Evolutionary conservation across 2,888 invertebrate genomes (phyloP), one percentile per base, ranked within the genome.

Genomic region (Patella caerulea): DNA sequence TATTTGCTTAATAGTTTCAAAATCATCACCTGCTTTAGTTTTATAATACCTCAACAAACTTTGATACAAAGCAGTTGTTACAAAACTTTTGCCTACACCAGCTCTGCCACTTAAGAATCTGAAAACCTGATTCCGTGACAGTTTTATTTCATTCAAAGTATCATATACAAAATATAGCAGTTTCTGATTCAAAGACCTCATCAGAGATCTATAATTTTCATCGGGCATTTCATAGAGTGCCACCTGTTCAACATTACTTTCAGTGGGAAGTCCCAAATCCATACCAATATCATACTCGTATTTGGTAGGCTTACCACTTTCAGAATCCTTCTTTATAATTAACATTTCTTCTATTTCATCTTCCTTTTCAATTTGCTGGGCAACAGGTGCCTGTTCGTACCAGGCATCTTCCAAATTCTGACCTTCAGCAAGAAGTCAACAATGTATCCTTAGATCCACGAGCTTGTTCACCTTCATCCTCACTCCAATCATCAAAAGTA

Each of bases 71-170:
- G 84, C 83, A 72, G 73, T 74, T 14, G 78, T 77, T 5, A 83
- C 78, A 76, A 76, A 71, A 75, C 75, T 81, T 78, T 85, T 84
- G 2, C 84, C 83, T 34, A 83, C 83, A 65, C 83, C 85, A 65
- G 83, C 83, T 17, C 83, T 82, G 45, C 83, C 83, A 81, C 76
- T 80, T 12, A 82, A 34, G 56, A 84, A 84, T 56, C 74, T 65
- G 59, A 77, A 82, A 5, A 83, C 75, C 69, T 80, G 83, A 69
- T 76, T 70, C 24, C 55, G 14, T n/a, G 71, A 56, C 52, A 78
- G 77, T 78, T 81, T 85, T 4, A 83, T 5, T 9, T 53, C n/a
- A 72, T 83, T 72, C 14, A 85, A 55, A 12, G 71, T 79, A 59
- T 81, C 73, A 76, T 80, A 81, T 2, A 84, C 77, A 79, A 83